Base-by-base conservation (phyloP, 2,113 vertebrate genomes). In the Kryptolebias marmoratus region DNA sequence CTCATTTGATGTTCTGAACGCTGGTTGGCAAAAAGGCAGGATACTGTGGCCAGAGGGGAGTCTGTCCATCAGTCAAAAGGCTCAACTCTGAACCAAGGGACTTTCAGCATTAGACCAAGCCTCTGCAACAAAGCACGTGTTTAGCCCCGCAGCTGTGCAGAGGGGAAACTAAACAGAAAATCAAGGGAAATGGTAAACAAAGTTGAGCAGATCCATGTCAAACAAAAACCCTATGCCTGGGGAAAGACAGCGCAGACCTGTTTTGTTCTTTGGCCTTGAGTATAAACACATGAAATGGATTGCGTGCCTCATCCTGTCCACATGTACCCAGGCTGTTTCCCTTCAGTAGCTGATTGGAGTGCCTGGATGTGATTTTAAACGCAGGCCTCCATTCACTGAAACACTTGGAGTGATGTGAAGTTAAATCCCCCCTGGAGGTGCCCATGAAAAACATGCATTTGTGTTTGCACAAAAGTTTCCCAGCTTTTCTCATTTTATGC, bases 391-490 rank as follows among this genome's bases (percentile, higher is more conserved):
- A 87, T 89, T 72, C 70, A 61, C 83, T 75, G 73, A 72, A 86
- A 87, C 83, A 61, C 42, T 75, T 14, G 68, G 74, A 73, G 75
- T 64, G 75, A 90, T 74, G 74, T 76, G 60, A 71, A 73, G 72
- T 75, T 77, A 79, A 80, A 76, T 52, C 44, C 30, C 62, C 71
- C 76, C 82, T 27, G 79, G 64, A 88, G 85, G 66, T 67, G 47
- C 60, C 76, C 64, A 52, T 79, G 64, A 88, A 87, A 84, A 74
- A 81, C 77, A 88, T 64, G 56, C 80, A 52, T 73, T 74, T 65
- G 69, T 89, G 83, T 91, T 87, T 84, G 82, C 85, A 84, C 88
- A 87, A 90, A 85, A 73, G 63, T 88, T 82, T 76, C 56, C 66
- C 75, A 45, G 69, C 72, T 87, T 84, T 87, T 88, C 84, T 84